phyloP scores from a whole-genome alignment of 2,888 invertebrate genomes.

The Hylaea fasciaria region DNA sequence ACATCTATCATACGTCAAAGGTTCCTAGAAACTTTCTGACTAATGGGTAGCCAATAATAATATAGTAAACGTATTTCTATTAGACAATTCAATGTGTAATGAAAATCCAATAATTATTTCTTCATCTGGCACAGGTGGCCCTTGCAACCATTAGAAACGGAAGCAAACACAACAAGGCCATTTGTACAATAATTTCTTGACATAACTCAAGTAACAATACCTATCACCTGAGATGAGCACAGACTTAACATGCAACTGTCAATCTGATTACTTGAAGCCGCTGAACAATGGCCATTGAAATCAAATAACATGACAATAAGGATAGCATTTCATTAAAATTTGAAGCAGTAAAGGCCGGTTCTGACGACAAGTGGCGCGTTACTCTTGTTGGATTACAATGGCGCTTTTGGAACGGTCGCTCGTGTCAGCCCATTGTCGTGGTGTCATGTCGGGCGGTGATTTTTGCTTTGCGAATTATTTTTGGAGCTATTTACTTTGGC shows the following conservation, averaged over 20 bases:
- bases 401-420: slow-evolving; percentile 7
- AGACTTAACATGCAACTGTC: slow-evolving; percentile 21
- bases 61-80: no score
- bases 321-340: slow-evolving; percentile 9
- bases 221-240: slow-evolving; percentile 10
- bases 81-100: no score
- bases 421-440: slow-evolving; percentile 19
- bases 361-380: slow-evolving; percentile 21
- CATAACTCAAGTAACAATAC: slow-evolving; percentile 7
- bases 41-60: no score
- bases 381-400: slow-evolving; percentile 15
- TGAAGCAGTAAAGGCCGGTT: slow-evolving; percentile 15
- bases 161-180: slow-evolving; percentile 21
- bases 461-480: slow-evolving; percentile 8
- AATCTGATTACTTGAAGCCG: slow-evolving; percentile 6
- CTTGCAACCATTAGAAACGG: slow-evolving; percentile 1
- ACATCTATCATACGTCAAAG: no score
- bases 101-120: no score
- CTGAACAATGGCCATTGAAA: slow-evolving; percentile 26
- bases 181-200: slow-evolving; percentile 8
- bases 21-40: no score
- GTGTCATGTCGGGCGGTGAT: slow-evolving; percentile 6
- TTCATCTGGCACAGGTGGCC: background rate
- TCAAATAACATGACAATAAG: slow-evolving; percentile 19
- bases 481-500: no score